Evolutionary conservation across 2,113 vertebrate species (phyloP).

Genomic region (Mirounga angustirostris): DNA sequence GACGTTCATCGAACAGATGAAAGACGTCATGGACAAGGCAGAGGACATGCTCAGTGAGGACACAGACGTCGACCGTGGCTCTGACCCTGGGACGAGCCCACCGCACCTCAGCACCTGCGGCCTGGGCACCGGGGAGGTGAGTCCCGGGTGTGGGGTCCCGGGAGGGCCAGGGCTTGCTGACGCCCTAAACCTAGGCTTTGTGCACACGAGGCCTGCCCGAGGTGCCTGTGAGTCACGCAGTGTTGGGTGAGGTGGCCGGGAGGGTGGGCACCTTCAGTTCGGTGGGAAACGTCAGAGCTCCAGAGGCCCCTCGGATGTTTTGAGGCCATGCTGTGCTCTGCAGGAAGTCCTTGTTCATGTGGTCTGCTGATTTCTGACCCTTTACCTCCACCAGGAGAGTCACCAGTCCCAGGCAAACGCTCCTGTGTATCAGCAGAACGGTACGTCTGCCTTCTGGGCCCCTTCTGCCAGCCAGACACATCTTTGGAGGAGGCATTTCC

Average conservation of each 20-base stretch:
- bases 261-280: fast-evolving
- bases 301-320: neutral
- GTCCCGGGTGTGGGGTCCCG: neutral
- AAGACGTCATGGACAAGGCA: conserved; percentile 99
- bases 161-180: too few relatives aligned
- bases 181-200: too few relatives aligned
- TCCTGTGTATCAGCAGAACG: conserved; percentile 97
- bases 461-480: neutral
- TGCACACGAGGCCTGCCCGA: neutral
- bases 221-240: neutral
- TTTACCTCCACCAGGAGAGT: conserved; percentile 84
- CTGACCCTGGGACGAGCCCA: conserved; percentile 91
- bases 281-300: fast-evolving
- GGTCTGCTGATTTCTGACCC: conserved; percentile 20
- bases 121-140: conserved; percentile 90
- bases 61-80: conserved; percentile 91
- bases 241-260: fast-evolving
- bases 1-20: conserved; percentile 98
- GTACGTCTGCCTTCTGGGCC: conserved; percentile 83
- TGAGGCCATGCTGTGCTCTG: neutral
- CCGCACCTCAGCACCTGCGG: conserved; percentile 88
- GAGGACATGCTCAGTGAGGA: conserved; percentile 98
- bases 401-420: conserved; percentile 90
- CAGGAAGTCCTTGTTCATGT: neutral
- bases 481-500: neutral